Evolutionary conservation across 2,113 vertebrate genomes (phyloP).

Genomic region (sheep (Ovis aries)): ARS-UI_Ramb_v3.0 NC_056080.1:39926501-39927000

Average conservation of each 20-base stretch:
- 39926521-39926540: constrained; percentile 12
- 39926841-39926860: background rate
- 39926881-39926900: background rate
- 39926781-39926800: background rate
- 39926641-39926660: background rate
- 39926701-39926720: background rate
- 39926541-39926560: background rate
- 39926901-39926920: background rate
- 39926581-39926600: background rate
- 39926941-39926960: background rate
- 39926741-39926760: background rate
- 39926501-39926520: background rate
- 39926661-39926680: background rate
- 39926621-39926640: background rate
- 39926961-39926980: background rate
- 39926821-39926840: background rate
- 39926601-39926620: background rate
- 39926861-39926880: background rate
- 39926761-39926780: background rate
- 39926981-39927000: no score
- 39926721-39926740: background rate
- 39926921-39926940: background rate
- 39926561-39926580: background rate
- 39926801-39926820: background rate
- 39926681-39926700: background rate